These are phyloP conservation scores for Drosophila vallismaia DNA, from an alignment of 2,888 invertebrate genomes.

Conservation along the genomic window DNA sequence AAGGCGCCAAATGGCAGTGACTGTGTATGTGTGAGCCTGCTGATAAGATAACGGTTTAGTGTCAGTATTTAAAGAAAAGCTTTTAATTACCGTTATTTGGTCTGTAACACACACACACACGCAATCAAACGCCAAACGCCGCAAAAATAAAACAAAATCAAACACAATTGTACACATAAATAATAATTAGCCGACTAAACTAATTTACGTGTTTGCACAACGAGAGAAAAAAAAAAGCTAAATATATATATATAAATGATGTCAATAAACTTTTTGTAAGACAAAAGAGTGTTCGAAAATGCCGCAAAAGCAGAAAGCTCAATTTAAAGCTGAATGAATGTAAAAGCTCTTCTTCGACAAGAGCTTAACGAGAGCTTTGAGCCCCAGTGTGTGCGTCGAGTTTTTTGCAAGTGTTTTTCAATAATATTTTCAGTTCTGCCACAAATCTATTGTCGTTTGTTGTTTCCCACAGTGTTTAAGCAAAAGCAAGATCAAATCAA, in stretches of 20 bases:
- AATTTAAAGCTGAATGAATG: conserved; percentile 6
- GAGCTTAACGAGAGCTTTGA: conserved; percentile 18
- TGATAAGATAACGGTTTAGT: conserved; percentile 3
- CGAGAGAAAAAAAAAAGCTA: conserved; percentile 21
- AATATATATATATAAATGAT: conserved; percentile 21
- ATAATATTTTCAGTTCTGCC: conserved; percentile 71
- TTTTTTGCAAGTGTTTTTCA: conserved; percentile 79
- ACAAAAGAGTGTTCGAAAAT: conserved; percentile 75
- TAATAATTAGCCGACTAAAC: conserved; percentile 34
- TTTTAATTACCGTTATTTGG: not conserved
- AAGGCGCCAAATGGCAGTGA: conserved; percentile 20
- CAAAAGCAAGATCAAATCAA: conserved; percentile 4
- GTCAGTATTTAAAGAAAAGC: too few species aligned
- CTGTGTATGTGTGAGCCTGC: conserved; percentile 4
- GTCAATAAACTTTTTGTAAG: conserved; percentile 67
- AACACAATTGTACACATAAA: conserved; percentile 20
- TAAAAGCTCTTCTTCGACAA: conserved; percentile 24
- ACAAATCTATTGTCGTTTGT: conserved; percentile 59
- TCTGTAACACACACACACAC: conserved; percentile 6
- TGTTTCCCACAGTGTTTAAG: conserved; percentile 52
- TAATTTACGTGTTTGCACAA: conserved; percentile 48
- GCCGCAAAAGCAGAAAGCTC: conserved; percentile 34
- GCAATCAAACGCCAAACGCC: conserved; percentile 3
- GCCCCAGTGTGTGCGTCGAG: conserved; percentile 71
- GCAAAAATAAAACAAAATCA: not conserved